A percentile compares a stretch with the other conserved stretches of the same genome.
Evolutionary conservation across 2,888 invertebrate species (phyloP).

Genomic region (Trichopria drosophilae): DNA sequence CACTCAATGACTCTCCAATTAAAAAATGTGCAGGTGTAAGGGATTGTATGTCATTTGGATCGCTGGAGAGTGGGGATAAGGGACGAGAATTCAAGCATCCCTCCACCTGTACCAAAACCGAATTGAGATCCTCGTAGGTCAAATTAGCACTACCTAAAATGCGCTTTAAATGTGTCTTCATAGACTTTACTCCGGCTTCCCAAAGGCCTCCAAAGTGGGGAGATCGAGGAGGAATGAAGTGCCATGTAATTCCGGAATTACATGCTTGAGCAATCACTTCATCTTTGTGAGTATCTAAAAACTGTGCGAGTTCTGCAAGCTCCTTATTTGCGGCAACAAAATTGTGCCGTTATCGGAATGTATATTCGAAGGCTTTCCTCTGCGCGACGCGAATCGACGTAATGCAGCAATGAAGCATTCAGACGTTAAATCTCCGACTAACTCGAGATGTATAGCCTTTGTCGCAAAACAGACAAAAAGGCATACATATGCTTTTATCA

Average conservation of each 20-base stretch:
- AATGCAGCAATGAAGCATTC: constrained; percentile 15
- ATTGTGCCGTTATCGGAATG: constrained; percentile 22
- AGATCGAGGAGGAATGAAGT: no score
- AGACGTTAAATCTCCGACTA: constrained; percentile 10
- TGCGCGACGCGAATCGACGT: constrained; percentile 13
- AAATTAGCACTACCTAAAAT: constrained; percentile 7
- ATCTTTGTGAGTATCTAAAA: constrained; percentile 4
- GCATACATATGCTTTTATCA: not conserved
- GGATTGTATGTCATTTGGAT: no score
- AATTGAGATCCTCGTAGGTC: constrained; percentile 18
- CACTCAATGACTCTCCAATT: no score
- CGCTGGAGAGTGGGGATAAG: no score
- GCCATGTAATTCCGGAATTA: not conserved
- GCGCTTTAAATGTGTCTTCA: no score
- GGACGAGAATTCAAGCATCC: constrained; percentile 21
- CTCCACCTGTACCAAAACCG: constrained; percentile 12
- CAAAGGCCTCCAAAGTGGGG: no score
- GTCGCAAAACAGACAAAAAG: constrained; percentile 13
- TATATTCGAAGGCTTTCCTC: constrained; percentile 14
- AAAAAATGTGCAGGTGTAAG: no score
- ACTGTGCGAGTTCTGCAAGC: constrained; percentile 11
- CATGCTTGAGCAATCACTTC: not conserved
- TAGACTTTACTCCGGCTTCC: no score
- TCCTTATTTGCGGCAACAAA: constrained; percentile 18
- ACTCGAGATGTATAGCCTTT: constrained; percentile 19